These are phyloP conservation scores for Rhinichthys osculus DNA, from an alignment of 2,797 vertebrate genomes.

Conservation along the genomic window DNA sequence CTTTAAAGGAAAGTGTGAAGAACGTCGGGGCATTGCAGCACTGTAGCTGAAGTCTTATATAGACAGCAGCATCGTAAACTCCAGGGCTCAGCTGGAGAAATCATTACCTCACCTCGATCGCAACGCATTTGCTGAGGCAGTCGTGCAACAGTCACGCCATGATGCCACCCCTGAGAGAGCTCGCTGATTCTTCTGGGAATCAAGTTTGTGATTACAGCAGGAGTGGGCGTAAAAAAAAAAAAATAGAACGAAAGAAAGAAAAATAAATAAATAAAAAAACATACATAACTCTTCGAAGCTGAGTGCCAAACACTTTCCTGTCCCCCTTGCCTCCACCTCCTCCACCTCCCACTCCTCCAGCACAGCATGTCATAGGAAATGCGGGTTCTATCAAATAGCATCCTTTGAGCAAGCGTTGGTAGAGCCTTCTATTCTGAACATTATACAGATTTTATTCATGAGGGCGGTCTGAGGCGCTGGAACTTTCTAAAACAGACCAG, in stretches of 20 bases:
- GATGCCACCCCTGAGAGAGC: constrained; percentile 56
- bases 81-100: constrained; percentile 55
- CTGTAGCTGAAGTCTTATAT: constrained; percentile 7
- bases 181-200: constrained; percentile 55
- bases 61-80: constrained; percentile 40
- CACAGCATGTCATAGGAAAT: constrained; percentile 57
- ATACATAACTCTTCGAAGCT: constrained; percentile 48
- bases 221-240: constrained; percentile 45
- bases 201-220: constrained; percentile 57
- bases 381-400: constrained; percentile 58
- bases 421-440: constrained; percentile 51
- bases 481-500: constrained; percentile 54
- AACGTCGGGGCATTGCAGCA: background rate
- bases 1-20: background rate
- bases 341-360: constrained; percentile 54
- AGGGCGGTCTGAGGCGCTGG: constrained; percentile 48
- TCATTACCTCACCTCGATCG: constrained; percentile 46
- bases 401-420: constrained; percentile 44
- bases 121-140: constrained; percentile 46
- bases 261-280: constrained; percentile 28
- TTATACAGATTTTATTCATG: constrained; percentile 60
- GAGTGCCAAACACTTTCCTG: constrained; percentile 40
- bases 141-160: constrained; percentile 44
- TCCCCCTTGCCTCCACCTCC: constrained; percentile 45
- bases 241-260: background rate